Evolutionary conservation across 2,888 invertebrate species (phyloP).

Genomic region (Bugulina stolonifera): DNA sequence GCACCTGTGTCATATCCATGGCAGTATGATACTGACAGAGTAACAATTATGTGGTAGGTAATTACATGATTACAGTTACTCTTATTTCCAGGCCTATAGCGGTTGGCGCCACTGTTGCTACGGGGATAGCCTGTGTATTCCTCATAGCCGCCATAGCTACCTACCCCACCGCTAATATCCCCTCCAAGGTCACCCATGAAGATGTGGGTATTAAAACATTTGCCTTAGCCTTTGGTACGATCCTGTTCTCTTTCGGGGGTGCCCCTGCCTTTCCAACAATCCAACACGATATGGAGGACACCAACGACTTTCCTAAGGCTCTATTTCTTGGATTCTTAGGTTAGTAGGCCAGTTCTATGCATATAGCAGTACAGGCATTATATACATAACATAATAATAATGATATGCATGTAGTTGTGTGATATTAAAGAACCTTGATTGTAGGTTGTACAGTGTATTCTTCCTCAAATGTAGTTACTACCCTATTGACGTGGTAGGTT

Average conservation of each 20-base stretch:
- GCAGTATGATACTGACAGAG: too few species aligned
- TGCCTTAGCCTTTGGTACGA: conserved; percentile 66
- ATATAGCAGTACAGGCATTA: too few species aligned
- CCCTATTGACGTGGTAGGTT: too few species aligned
- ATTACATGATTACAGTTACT: too few species aligned
- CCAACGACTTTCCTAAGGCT: conserved; percentile 67
- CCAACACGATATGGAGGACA: conserved; percentile 83
- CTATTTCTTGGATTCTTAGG: conserved; percentile 66
- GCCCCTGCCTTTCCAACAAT: conserved; percentile 75
- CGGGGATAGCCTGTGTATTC: conserved; percentile 61
- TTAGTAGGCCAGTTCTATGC: too few species aligned
- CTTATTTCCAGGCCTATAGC: conserved; percentile 60
- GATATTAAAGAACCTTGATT: too few species aligned
- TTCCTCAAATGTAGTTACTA: too few species aligned
- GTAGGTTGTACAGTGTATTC: too few species aligned
- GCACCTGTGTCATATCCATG: too few species aligned
- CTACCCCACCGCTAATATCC: conserved; percentile 55
- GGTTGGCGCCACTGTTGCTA: conserved; percentile 61
- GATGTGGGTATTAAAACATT: conserved; percentile 55
- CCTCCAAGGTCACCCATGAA: conserved; percentile 32
- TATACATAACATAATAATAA: too few species aligned
- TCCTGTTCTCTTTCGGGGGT: conserved; percentile 68
- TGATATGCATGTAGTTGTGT: too few species aligned
- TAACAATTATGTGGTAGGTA: too few species aligned
- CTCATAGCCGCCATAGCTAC: conserved; percentile 62